phyloP scores from a whole-genome alignment of 2,797 vertebrate genomes.

The Kryptolebias ocellatus region DNA sequence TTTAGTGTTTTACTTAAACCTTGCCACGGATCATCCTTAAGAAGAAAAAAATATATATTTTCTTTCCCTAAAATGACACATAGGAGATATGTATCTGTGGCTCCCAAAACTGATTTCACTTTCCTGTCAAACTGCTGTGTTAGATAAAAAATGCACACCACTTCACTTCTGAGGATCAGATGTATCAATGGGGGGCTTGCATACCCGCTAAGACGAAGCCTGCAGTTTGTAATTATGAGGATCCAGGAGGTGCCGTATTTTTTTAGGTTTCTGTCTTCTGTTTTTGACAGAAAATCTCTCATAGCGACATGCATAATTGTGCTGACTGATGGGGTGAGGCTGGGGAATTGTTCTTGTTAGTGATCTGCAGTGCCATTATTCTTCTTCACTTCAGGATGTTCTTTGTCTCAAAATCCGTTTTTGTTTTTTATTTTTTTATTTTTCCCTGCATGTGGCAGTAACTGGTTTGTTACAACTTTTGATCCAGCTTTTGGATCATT shows the following conservation, averaged over 20 bases:
- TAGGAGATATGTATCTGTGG: neutral
- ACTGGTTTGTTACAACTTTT: neutral
- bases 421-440: neutral
- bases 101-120: conserved; percentile 2
- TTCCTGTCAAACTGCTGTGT: conserved; percentile 6
- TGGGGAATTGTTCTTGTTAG: conserved; percentile 55
- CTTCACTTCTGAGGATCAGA: conserved; percentile 9
- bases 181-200: conserved; percentile 30
- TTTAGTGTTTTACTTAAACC: too few relatives aligned
- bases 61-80: neutral
- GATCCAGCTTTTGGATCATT: neutral
- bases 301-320: conserved; percentile 54
- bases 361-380: conserved; percentile 48
- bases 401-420: conserved; percentile 21
- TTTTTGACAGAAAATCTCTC: conserved; percentile 44
- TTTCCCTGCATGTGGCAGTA: conserved; percentile 6
- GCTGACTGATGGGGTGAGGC: conserved; percentile 60
- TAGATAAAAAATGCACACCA: neutral
- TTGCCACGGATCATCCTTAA: too few relatives aligned
- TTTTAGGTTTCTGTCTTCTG: neutral
- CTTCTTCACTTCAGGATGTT: conserved; percentile 56
- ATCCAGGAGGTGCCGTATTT: conserved; percentile 16
- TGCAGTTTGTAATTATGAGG: conserved; percentile 44
- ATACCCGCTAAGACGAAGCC: conserved; percentile 30
- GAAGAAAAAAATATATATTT: too few relatives aligned